Percentiles rank a stretch among this genome's conserved stretches.
phyloP scores from a whole-genome alignment of 2,113 vertebrate species.

The Trematomus loennbergii region DNA sequence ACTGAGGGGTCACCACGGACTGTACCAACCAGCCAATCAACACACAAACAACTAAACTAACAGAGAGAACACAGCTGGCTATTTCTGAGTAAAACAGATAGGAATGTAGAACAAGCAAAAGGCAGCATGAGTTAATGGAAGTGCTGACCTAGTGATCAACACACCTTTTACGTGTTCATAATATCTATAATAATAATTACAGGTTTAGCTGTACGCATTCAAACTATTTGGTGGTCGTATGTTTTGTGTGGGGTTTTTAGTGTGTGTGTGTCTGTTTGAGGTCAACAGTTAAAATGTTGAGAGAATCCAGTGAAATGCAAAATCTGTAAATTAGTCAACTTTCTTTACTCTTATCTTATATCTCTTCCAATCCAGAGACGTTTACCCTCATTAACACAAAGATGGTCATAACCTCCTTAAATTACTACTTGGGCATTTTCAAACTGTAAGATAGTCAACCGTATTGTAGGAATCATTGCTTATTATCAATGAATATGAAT shows the following conservation, averaged over 20 bases:
- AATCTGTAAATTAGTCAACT: no score
- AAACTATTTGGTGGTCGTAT: not conserved
- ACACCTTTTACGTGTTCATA: not conserved
- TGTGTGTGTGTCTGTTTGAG: not conserved
- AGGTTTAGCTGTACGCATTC: not conserved
- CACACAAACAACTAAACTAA: conserved; percentile 8
- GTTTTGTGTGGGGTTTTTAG: not conserved
- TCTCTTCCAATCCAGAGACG: not conserved
- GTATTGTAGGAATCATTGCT: not conserved
- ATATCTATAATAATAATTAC: not conserved
- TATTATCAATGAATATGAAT: not conserved
- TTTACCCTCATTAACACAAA: no score
- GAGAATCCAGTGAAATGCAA: no score
- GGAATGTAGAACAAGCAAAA: not conserved
- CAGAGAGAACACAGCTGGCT: conserved; percentile 1
- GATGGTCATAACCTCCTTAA: not conserved
- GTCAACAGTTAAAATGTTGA: no score
- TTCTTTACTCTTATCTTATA: not conserved
- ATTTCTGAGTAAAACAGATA: not conserved
- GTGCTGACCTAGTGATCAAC: not conserved
- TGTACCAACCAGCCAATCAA: conserved; percentile 50
- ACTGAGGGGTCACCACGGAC: conserved; percentile 55
- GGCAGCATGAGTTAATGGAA: not conserved
- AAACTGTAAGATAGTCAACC: not conserved
- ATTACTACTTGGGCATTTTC: no score